Evolutionary conservation across 2,113 vertebrate species (phyloP).

Genomic region (Larimichthys polyactis): DNA sequence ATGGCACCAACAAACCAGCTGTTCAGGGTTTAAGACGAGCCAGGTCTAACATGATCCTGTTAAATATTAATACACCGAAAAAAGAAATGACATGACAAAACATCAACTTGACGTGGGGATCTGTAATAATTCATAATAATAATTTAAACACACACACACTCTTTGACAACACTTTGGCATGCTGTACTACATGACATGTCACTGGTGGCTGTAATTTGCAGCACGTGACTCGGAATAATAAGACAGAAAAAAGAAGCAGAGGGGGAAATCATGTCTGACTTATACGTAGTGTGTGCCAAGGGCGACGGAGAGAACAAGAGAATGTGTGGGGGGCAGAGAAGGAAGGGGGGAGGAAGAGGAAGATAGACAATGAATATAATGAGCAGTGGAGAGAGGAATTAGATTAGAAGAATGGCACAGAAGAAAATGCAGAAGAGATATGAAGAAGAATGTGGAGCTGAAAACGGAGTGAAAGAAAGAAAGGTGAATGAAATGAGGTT

Average conservation of each 20-base stretch:
- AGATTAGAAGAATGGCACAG: constrained; percentile 15
- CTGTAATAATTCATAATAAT: background rate
- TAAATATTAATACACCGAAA: background rate
- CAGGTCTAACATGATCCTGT: background rate
- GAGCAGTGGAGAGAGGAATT: constrained; percentile 8
- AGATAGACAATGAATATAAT: constrained; percentile 13
- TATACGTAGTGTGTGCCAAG: constrained; percentile 3
- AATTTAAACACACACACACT: background rate
- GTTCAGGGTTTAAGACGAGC: background rate
- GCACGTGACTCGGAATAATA: constrained; percentile 2
- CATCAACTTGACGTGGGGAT: background rate
- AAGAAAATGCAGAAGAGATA: background rate
- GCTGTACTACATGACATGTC: background rate
- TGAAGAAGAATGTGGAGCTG: background rate
- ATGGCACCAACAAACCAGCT: constrained; percentile 35
- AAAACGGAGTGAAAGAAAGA: background rate
- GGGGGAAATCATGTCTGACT: constrained; percentile 10
- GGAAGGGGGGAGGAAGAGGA: background rate
- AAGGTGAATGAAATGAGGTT: constrained; percentile 14
- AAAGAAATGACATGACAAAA: background rate
- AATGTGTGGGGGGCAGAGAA: constrained; percentile 16
- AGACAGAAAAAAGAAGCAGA: background rate
- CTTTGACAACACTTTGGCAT: background rate
- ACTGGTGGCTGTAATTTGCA: background rate
- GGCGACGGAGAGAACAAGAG: background rate